Evolutionary conservation across 1,140 invertebrate genomes (phyloP).

Genomic region (Tetragonula clypearis): DNA sequence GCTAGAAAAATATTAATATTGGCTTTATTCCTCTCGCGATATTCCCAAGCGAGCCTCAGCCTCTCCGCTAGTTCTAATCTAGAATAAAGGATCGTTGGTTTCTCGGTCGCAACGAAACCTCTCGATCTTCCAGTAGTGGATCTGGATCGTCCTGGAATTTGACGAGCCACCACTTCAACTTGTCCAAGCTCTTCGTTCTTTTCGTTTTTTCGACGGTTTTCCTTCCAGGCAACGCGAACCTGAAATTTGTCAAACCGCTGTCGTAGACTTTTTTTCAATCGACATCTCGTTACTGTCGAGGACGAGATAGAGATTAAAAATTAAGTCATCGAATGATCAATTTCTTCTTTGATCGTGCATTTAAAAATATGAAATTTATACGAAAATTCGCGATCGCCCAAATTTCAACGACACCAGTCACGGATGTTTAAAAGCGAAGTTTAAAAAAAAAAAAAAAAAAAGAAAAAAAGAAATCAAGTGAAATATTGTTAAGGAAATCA

Average conservation of each 20-base stretch:
- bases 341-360: no score
- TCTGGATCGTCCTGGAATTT: conserved; percentile 73
- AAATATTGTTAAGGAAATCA: neutral
- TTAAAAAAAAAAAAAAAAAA: neutral
- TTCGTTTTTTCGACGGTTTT: conserved; percentile 57
- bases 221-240: conserved; percentile 75
- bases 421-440: no score
- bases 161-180: conserved; percentile 76
- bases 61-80: conserved; percentile 82
- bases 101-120: conserved; percentile 65
- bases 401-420: neutral
- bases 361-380: neutral
- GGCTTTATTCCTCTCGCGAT: conserved; percentile 79
- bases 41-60: conserved; percentile 81
- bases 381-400: neutral
- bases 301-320: neutral
- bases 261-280: neutral
- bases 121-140: conserved; percentile 44
- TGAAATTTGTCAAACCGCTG: conserved; percentile 28
- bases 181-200: conserved; percentile 47
- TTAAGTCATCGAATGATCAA: no score
- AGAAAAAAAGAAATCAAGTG: neutral
- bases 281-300: neutral
- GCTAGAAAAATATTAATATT: conserved; percentile 84
- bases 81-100: conserved; percentile 81